These are phyloP conservation scores for Myopa tessellatipennis DNA, from an alignment of 2,888 invertebrate species.

Conservation along the genomic window DNA sequence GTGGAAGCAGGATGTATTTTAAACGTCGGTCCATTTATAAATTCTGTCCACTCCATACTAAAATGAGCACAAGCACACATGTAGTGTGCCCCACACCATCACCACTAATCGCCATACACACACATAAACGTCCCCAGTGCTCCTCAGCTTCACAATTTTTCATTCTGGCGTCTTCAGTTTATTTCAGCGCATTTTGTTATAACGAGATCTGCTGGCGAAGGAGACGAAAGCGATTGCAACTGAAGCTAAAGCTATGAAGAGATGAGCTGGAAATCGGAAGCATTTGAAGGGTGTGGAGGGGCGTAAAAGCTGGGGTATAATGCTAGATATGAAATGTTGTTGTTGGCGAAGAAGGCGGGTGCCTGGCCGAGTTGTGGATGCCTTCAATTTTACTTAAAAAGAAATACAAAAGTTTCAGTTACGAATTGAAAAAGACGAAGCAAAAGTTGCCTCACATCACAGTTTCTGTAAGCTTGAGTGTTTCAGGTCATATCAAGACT, in stretches of 20 bases:
- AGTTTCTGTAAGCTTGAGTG: background rate
- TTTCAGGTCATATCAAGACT: too few relatives aligned
- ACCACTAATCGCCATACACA: too few relatives aligned
- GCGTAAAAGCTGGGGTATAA: background rate
- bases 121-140: constrained; percentile 4
- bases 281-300: background rate
- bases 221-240: background rate
- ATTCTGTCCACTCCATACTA: too few relatives aligned
- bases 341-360: background rate
- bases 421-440: background rate
- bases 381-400: background rate
- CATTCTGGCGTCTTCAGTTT: constrained; percentile 37
- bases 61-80: too few relatives aligned
- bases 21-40: too few relatives aligned
- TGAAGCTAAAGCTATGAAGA: background rate
- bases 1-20: too few relatives aligned
- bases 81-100: too few relatives aligned
- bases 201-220: constrained; percentile 12
- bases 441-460: background rate
- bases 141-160: constrained; percentile 38
- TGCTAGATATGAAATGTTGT: background rate
- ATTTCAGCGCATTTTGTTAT: constrained; percentile 38
- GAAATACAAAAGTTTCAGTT: background rate
- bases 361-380: background rate
- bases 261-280: background rate